These are phyloP conservation scores for Marmota flaviventris DNA, from an alignment of 2,113 vertebrate species.

Conservation along the genomic window DNA sequence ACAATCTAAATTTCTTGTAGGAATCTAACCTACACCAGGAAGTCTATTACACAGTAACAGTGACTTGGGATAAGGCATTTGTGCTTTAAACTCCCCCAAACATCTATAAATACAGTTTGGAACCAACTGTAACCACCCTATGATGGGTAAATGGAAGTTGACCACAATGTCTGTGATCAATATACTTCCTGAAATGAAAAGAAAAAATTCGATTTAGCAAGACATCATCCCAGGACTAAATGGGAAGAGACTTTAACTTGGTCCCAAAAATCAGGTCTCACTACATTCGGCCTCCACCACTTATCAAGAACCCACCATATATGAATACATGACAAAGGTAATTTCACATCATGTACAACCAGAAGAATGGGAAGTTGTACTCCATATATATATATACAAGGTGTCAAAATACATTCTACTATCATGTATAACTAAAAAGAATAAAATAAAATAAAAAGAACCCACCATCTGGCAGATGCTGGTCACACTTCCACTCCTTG, in stretches of 20 bases:
- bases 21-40: not conserved
- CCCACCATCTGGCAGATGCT: not conserved
- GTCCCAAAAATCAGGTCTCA: not conserved
- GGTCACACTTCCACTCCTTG: not conserved
- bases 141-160: not conserved
- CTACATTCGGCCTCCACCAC: not conserved
- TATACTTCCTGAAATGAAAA: not conserved
- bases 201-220: not conserved
- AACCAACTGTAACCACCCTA: not conserved
- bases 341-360: too few relatives aligned
- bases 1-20: not conserved
- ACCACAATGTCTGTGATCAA: not conserved
- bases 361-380: too few relatives aligned
- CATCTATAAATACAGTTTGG: not conserved
- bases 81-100: not conserved
- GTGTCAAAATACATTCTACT: too few relatives aligned
- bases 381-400: too few relatives aligned
- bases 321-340: too few relatives aligned
- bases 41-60: not conserved
- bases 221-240: not conserved
- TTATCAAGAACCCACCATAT: not conserved
- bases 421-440: too few relatives aligned
- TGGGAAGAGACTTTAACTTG: not conserved
- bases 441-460: not conserved
- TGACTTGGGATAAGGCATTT: not conserved